These are phyloP conservation scores for Denticeps clupeoides DNA, from an alignment of 2,797 vertebrate species.

Conservation along the genomic window DNA sequence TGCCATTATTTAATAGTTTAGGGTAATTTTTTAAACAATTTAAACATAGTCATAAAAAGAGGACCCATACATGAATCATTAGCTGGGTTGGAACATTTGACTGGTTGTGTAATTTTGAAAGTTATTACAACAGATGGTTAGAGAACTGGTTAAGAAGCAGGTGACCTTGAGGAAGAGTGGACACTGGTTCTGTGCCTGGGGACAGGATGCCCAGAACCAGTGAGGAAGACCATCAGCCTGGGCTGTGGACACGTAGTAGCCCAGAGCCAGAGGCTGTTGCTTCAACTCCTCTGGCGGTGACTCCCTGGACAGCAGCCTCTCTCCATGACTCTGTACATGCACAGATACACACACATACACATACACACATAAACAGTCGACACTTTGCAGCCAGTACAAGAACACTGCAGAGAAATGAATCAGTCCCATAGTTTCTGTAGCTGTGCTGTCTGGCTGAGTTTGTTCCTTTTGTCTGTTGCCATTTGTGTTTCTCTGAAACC, in stretches of 20 bases:
- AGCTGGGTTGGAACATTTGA: too few relatives aligned
- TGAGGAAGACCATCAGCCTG: conserved; percentile 88
- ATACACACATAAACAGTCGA: neutral
- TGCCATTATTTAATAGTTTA: too few relatives aligned
- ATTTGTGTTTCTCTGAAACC: too few relatives aligned
- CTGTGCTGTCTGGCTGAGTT: too few relatives aligned
- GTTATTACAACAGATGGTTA: neutral
- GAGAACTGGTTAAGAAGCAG: neutral
- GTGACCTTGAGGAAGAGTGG: conserved; percentile 93
- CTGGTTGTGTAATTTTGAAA: neutral
- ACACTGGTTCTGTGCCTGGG: conserved; percentile 92
- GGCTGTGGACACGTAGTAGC: conserved; percentile 94
- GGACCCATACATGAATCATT: too few relatives aligned
- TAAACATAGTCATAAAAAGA: too few relatives aligned
- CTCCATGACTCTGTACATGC: conserved; percentile 74
- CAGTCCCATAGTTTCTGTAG: too few relatives aligned
- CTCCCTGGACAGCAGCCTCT: conserved; percentile 88
- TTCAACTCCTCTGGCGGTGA: conserved; percentile 88
- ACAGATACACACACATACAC: conserved; percentile 8
- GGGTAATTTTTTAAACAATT: too few relatives aligned
- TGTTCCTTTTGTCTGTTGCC: too few relatives aligned
- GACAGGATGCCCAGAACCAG: conserved; percentile 97
- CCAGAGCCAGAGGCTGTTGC: conserved; percentile 91
- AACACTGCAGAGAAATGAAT: too few relatives aligned
- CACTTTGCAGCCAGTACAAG: too few relatives aligned